Conservation (phyloP, 2,797 vertebrate genomes). For the Phoeniculus purpureus region DNA sequence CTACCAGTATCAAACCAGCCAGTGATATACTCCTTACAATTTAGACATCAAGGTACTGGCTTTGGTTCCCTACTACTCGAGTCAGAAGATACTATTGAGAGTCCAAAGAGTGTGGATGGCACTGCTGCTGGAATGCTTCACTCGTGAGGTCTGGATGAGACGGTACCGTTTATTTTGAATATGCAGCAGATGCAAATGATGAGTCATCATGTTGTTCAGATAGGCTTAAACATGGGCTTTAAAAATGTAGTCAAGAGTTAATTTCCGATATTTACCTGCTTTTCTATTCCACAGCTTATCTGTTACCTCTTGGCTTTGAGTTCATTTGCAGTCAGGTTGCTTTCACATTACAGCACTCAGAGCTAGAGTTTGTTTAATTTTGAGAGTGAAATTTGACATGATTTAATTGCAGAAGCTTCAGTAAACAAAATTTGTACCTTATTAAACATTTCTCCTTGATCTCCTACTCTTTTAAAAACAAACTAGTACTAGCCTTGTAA, state of each 20-base stretch:
- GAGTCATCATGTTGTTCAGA: background rate
- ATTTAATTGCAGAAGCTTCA: background rate
- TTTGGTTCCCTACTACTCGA: background rate
- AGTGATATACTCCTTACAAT: background rate
- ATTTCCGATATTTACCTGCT: background rate
- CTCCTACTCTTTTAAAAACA: background rate
- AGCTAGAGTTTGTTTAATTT: background rate
- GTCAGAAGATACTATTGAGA: background rate
- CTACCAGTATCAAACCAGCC: background rate
- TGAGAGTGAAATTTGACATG: background rate
- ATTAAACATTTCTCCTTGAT: background rate
- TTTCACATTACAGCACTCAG: background rate
- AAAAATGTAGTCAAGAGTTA: background rate
- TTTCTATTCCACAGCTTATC: background rate
- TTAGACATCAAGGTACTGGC: background rate
- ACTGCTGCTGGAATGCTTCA: background rate
- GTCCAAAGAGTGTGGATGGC: background rate
- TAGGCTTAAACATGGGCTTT: background rate
- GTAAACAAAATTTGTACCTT: background rate
- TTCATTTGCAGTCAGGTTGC: background rate
- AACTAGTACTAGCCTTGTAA: background rate
- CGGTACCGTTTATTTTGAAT: background rate
- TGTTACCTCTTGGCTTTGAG: background rate
- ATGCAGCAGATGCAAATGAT: background rate
- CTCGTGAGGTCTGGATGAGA: background rate